These are phyloP conservation scores for Ceriagrion tenellum DNA, from an alignment of 2,888 invertebrate species.

Conservation along the genomic window DNA sequence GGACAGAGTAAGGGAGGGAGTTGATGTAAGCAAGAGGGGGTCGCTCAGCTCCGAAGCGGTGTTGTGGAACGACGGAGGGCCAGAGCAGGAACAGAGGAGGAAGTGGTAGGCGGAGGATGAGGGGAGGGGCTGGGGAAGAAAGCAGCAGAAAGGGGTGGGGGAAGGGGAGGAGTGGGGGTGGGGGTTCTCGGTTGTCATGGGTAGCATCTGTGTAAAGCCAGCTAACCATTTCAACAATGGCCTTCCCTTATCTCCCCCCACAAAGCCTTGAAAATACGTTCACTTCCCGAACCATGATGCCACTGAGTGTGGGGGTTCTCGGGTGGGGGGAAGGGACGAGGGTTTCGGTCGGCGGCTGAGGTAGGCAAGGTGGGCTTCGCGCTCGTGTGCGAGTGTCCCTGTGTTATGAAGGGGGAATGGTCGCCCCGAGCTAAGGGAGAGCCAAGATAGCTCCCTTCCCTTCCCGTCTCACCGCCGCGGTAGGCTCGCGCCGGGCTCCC, in stretches of 20 bases:
- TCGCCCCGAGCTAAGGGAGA: background rate
- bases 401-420: constrained; percentile 19
- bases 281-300: constrained; percentile 42
- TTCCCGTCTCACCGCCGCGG: background rate
- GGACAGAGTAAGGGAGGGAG: no score
- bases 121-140: background rate
- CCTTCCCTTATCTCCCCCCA: constrained; percentile 48
- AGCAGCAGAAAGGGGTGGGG: background rate
- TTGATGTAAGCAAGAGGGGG: no score
- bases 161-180: background rate
- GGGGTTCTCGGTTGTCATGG: constrained; percentile 4
- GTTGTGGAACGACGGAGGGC: background rate
- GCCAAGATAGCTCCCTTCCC: background rate
- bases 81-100: background rate
- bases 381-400: background rate
- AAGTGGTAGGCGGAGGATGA: background rate
- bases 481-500: background rate
- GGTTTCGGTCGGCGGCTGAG: background rate
- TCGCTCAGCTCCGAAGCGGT: no score
- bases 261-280: constrained; percentile 55
- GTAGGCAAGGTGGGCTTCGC: background rate
- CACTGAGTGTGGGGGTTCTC: background rate
- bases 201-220: constrained; percentile 57
- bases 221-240: constrained; percentile 64
- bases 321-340: background rate